Base-by-base conservation (phyloP, 2,888 invertebrate genomes). In the Lycia hirtaria region DNA sequence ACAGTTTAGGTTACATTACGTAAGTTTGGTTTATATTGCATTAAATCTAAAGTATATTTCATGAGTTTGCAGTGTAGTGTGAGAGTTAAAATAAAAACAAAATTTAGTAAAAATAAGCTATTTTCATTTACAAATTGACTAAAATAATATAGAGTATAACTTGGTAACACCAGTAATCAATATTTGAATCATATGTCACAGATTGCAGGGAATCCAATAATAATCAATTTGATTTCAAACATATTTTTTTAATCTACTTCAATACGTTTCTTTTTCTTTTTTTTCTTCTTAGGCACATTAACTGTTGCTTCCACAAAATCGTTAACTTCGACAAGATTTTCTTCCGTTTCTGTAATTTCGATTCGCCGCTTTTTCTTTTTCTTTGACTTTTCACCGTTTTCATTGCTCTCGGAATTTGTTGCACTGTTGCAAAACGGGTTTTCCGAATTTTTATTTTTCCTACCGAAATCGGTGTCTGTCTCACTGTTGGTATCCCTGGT, bases 401-500 rank as follows among this genome's bases (percentile, higher is more conserved):
- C 35, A 35, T 28, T 26, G 22, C 12, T 32, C 3, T 38, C 17
- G 1, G 17, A 7, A n/a, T 30, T 4, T 3, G 10, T 7, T 40
- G 37, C 24, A 26, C 17, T 32, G n/a, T 22, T 17, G 4, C 3
- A 20, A 6, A 35, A 19, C 4, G 17, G 0, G 0, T 7, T 30
- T 6, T 38, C 35, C 0, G 32, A 32, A 24, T 38, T 40, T 33
- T 56, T 67, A 54, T 20, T 43, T 44, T 48, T 61, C n/a, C 41
- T 50, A 50, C 67, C 63, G 40, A 49, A 41, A n/a, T 49, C 41
- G 17, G 50, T 33, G 20, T 45, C 15, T 60, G 72, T 64, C 57
- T 66, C 71, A 10, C 14, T 48, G 67, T 61, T 69, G 54, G 69
- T 45, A 71, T 60, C 68, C 69, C 54, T 54, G 5, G 59, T 59